phyloP scores from a whole-genome alignment of 2,888 invertebrate species.

The Beris morrisii region DNA sequence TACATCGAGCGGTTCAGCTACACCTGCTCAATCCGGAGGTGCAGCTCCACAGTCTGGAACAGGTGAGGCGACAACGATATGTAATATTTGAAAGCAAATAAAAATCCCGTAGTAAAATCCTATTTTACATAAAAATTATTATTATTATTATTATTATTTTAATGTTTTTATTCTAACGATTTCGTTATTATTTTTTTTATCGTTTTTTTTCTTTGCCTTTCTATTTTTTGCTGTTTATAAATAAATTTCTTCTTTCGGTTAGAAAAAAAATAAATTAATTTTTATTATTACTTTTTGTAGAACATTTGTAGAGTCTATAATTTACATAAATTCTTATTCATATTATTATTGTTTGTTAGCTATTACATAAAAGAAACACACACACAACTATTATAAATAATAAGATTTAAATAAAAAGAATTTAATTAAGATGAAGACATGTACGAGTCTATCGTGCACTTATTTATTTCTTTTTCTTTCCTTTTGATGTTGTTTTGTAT shows the following conservation, averaged over 20 bases:
- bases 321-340: constrained; percentile 7
- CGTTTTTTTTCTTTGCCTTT: too few relatives aligned
- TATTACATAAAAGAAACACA: constrained; percentile 8
- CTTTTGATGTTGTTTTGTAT: too few relatives aligned
- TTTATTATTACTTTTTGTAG: constrained; percentile 1
- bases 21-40: constrained; percentile 43
- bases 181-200: too few relatives aligned
- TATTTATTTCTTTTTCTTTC: too few relatives aligned
- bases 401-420: constrained; percentile 22
- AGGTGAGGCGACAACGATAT: constrained; percentile 43
- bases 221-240: too few relatives aligned
- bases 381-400: constrained; percentile 17
- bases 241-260: too few relatives aligned
- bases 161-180: constrained; percentile 2
- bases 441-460: too few relatives aligned
- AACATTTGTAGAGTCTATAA: neutral
- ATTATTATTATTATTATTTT: neutral
- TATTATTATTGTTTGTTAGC: constrained; percentile 12
- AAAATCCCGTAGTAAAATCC: constrained; percentile 3
- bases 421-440: neutral
- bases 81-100: constrained; percentile 15
- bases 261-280: constrained; percentile 14
- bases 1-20: constrained; percentile 48
- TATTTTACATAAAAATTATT: neutral
- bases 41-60: constrained; percentile 40